These are phyloP conservation scores for Nomada lathburiana DNA, from an alignment of 2,888 invertebrate species.

Conservation along the genomic window DNA sequence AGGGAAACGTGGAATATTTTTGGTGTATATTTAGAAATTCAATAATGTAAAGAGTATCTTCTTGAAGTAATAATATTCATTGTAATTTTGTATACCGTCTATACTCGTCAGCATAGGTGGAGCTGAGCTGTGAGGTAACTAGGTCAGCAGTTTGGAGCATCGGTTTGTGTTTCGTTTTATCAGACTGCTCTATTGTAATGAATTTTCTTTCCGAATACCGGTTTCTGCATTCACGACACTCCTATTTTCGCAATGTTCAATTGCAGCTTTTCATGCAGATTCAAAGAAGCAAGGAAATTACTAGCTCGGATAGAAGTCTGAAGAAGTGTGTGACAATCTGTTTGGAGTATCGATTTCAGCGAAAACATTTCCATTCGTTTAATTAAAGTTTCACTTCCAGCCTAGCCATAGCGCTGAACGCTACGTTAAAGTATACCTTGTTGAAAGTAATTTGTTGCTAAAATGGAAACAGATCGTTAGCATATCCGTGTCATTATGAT, in stretches of 20 bases:
- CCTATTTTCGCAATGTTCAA: background rate
- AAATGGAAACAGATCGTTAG: slow-evolving; percentile 2
- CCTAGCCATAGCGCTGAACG: background rate
- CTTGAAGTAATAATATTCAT: background rate
- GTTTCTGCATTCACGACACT: slow-evolving; percentile 4
- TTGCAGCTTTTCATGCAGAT: background rate
- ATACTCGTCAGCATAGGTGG: slow-evolving; percentile 3
- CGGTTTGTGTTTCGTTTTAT: slow-evolving; percentile 23
- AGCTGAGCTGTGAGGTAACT: background rate
- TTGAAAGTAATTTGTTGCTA: background rate
- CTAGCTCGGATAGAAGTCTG: background rate
- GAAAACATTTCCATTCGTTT: background rate
- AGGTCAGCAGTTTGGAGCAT: slow-evolving; percentile 9
- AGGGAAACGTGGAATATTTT: no score
- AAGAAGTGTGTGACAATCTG: background rate
- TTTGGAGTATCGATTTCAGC: background rate
- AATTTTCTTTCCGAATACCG: background rate
- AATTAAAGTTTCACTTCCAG: background rate
- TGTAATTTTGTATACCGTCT: background rate
- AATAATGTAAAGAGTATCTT: background rate
- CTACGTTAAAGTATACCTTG: background rate
- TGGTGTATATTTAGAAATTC: background rate
- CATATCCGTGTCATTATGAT: slow-evolving; percentile 11
- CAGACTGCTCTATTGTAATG: slow-evolving; percentile 6
- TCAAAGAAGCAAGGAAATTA: background rate